These are phyloP conservation scores for Morus bassanus DNA, from an alignment of 2,797 vertebrate genomes.

Conservation along the genomic window DNA sequence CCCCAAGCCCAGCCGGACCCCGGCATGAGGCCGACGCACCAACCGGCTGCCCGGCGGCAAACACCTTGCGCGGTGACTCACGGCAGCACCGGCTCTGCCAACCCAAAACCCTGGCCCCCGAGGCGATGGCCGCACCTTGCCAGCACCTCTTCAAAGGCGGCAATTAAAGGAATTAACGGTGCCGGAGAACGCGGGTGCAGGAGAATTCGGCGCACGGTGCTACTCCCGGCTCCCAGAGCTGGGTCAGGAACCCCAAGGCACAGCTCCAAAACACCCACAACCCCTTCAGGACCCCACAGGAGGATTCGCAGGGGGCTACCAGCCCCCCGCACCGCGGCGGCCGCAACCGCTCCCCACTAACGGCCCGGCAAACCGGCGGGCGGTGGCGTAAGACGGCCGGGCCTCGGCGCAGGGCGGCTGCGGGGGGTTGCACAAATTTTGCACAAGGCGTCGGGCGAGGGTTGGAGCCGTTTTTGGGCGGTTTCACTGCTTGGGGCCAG, in stretches of 20 bases:
- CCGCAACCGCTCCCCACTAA: background rate
- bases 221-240: rapidly evolving
- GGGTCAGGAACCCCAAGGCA: background rate
- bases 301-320: background rate
- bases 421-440: background rate
- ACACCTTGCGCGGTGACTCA: background rate
- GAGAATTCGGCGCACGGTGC: too few relatives aligned
- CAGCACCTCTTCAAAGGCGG: background rate
- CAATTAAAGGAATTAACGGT: background rate
- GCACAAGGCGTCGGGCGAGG: background rate
- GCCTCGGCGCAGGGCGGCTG: too few relatives aligned
- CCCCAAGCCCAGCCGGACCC: background rate
- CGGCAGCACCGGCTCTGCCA: background rate
- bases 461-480: background rate
- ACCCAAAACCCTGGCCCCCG: background rate
- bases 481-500: background rate
- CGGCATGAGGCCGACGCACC: rapidly evolving
- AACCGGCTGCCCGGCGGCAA: rapidly evolving
- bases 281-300: rapidly evolving
- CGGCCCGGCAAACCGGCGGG: rapidly evolving
- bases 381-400: background rate
- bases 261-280: background rate
- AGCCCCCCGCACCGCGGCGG: background rate
- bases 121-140: background rate
- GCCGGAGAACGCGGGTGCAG: background rate